Base-by-base conservation (phyloP, 2,888 invertebrate genomes). In the Rhingia campestris region DNA sequence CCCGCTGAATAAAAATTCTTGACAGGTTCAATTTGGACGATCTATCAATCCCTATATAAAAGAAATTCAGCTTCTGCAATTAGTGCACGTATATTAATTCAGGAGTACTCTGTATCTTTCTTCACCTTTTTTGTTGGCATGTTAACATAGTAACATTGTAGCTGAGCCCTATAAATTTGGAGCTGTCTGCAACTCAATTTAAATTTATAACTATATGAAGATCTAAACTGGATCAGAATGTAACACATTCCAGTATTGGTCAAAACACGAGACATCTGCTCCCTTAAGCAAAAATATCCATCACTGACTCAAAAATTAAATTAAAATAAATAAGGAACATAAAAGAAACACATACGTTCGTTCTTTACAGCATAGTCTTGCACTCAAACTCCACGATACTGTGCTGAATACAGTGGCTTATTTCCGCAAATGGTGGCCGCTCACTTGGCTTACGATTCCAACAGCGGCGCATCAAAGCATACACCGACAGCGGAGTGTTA, bases 401-500 rank as follows among this genome's bases (percentile, higher is more conserved):
- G 88, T 94, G 94, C 89, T 96, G 95, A 87, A 97, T 92, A 74
- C 95, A 95, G 88, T 96, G 95, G 90, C 95, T 95, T 88, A 97
- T 96, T 76, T 94, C 93, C 88, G 95, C 94, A 91, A 99, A 99
- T 88, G 95, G 94, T 7, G 98, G 98, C 81, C 98, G 94, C 88
- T 96, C 95, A 82, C 93, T 93, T 0, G 98, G 96, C 89, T 97
- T 96, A 87, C 95, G 94, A 89, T 95, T 96, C 98, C 98, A 99
- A 91, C 98, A 98, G 87, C 95, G 94, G 89, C 95, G 95, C 98
- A 99, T 98, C 53, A 99, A 92, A 81, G 97, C 96, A 91, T 98
- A 98, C 39, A 97, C 94, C 86, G 95, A 94, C 37, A 95, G 92
- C 0, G 97, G 97, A 51, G 97, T 97, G 89, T 97, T 96, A 86